These are phyloP conservation scores for Ylistrum balloti DNA, from an alignment of 1,140 invertebrate species.

Conservation along the genomic window DNA sequence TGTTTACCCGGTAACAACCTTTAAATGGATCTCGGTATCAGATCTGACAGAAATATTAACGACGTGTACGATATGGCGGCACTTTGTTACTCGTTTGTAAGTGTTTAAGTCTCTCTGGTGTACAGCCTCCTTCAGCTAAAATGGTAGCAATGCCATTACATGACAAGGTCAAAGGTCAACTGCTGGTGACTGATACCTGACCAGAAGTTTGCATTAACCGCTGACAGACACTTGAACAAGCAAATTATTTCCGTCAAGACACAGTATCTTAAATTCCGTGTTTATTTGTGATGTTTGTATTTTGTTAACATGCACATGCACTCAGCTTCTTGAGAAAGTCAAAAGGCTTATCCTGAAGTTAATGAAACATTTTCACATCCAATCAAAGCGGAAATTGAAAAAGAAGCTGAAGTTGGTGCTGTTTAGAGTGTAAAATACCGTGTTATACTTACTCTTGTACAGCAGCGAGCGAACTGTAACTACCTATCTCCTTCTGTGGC, in stretches of 20 bases:
- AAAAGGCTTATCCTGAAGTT: neutral
- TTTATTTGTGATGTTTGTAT: no score
- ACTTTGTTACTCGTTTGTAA: neutral
- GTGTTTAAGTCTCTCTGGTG: neutral
- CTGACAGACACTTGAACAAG: neutral
- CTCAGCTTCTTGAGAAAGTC: no score
- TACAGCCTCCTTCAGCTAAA: neutral
- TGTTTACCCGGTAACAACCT: neutral
- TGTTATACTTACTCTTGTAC: no score
- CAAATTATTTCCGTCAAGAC: neutral
- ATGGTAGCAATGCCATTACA: neutral
- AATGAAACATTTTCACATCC: neutral
- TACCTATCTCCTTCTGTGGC: no score
- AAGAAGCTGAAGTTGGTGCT: no score
- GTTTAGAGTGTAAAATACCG: no score
- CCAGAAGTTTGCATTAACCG: neutral
- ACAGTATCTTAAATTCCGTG: no score
- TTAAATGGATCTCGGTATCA: neutral
- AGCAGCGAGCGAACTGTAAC: no score
- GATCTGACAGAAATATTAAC: neutral
- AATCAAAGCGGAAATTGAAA: neutral
- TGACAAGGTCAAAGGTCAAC: conserved; percentile 5
- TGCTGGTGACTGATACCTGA: neutral
- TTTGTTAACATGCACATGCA: no score
- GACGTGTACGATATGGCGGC: neutral